A percentile compares a stretch with the other conserved stretches of the same genome.
These are phyloP conservation scores for Desmodus rotundus DNA, from an alignment of 2,113 vertebrate genomes.

Conservation along the genomic window DNA sequence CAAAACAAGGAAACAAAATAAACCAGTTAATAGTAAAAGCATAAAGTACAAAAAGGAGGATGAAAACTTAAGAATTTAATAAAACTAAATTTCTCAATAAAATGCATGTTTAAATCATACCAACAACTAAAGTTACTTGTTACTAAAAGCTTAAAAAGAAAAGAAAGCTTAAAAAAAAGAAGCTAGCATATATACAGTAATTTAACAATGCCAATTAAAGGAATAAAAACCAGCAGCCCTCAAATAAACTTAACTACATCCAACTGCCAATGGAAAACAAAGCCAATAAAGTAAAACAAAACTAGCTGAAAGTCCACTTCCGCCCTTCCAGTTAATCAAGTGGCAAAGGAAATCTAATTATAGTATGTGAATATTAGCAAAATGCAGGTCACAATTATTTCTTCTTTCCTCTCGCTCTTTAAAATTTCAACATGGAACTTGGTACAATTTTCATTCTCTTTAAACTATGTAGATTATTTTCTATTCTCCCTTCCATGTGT, in stretches of 20 bases:
- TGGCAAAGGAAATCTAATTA: not conserved
- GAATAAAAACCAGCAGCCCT: not conserved
- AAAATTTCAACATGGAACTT: not conserved
- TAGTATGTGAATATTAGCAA: not conserved
- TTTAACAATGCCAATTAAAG: constrained; percentile 33
- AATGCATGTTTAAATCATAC: not conserved
- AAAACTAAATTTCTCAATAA: not conserved
- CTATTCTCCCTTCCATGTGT: not conserved
- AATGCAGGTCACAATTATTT: not conserved
- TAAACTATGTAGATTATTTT: not conserved
- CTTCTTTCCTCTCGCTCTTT: not conserved
- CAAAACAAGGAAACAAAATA: not conserved
- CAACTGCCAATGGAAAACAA: not conserved
- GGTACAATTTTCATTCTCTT: not conserved
- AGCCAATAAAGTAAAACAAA: constrained; percentile 9
- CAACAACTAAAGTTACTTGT: not conserved
- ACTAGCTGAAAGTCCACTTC: not conserved
- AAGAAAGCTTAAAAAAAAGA: not conserved
- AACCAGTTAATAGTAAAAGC: not conserved
- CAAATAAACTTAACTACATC: constrained; percentile 14
- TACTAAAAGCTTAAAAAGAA: not conserved
- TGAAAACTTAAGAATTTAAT: not conserved
- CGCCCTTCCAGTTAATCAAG: not conserved
- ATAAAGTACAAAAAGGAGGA: not conserved
- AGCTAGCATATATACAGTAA: not conserved